phyloP scores from a whole-genome alignment of 2,888 invertebrate species.

The Lochmaea crataegi region DNA sequence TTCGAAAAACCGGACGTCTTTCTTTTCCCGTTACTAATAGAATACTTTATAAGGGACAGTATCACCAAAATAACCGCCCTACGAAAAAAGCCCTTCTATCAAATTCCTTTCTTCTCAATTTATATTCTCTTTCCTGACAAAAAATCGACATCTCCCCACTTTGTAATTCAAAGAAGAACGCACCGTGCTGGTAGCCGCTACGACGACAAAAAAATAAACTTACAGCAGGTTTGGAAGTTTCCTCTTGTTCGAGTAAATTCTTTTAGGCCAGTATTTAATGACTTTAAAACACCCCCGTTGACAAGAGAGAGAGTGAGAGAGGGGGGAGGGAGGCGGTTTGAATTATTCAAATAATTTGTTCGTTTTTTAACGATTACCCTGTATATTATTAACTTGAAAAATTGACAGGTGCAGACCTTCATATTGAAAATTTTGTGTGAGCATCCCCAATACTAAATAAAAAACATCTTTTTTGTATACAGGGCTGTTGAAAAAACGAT shows the following conservation, averaged over 20 bases:
- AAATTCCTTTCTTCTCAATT: slow-evolving; percentile 17
- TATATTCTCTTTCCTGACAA: slow-evolving; percentile 17
- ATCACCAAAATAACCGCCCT: neutral
- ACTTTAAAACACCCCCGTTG: too few relatives aligned
- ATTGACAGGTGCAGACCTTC: too few relatives aligned
- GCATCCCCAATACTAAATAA: too few relatives aligned
- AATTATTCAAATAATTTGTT: neutral
- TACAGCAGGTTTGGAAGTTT: slow-evolving; percentile 9
- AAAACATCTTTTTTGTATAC: too few relatives aligned
- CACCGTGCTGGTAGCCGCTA: neutral
- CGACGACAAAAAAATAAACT: slow-evolving; percentile 12
- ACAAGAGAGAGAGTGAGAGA: too few relatives aligned
- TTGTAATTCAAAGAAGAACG: slow-evolving; percentile 29
- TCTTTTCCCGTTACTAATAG: neutral
- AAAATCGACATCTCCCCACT: slow-evolving; percentile 20
- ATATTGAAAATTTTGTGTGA: too few relatives aligned
- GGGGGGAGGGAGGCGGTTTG: too few relatives aligned
- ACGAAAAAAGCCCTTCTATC: neutral
- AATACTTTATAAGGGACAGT: slow-evolving; percentile 5
- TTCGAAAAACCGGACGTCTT: neutral
- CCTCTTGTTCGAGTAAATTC: slow-evolving; percentile 2
- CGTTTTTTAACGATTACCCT: too few relatives aligned
- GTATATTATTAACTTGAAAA: too few relatives aligned
- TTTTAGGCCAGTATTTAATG: slow-evolving; percentile 7
- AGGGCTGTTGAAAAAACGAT: too few relatives aligned